Conservation (phyloP, 2,797 vertebrate species). For the Girardinus metallicus region DNA sequence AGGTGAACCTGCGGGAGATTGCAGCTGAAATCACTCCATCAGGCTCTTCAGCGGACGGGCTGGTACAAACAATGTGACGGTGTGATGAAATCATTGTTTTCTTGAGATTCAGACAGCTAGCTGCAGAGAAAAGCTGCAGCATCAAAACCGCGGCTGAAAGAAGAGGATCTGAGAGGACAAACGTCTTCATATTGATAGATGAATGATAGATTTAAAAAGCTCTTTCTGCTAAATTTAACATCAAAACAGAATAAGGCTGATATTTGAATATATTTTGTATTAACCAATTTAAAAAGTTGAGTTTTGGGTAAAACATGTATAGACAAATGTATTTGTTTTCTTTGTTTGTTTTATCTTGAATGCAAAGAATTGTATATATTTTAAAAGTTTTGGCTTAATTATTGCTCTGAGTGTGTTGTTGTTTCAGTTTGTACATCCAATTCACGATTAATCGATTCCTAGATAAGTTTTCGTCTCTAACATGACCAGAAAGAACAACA, state of each 20-base stretch:
- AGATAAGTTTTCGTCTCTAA: not conserved
- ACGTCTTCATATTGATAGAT: no score
- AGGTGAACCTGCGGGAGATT: not conserved
- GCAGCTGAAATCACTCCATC: not conserved
- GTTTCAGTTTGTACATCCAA: no score
- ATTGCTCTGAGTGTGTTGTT: no score
- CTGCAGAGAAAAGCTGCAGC: not conserved
- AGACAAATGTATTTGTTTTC: no score
- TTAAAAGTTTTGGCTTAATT: no score
- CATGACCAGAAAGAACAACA: not conserved
- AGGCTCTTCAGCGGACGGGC: not conserved
- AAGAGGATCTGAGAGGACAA: not conserved
- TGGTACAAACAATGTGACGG: not conserved
- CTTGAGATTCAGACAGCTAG: not conserved
- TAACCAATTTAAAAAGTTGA: no score
- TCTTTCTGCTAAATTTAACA: no score
- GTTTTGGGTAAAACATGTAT: no score
- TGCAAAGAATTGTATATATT: not conserved
- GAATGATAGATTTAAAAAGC: no score
- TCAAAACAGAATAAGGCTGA: no score
- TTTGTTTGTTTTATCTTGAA: not conserved
- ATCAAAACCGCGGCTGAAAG: not conserved
- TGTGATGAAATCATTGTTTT: not conserved
- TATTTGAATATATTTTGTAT: no score
- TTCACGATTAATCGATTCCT: no score